These are phyloP conservation scores for Cancer borealis DNA, from an alignment of 2,888 invertebrate genomes.

Conservation along the genomic window DNA sequence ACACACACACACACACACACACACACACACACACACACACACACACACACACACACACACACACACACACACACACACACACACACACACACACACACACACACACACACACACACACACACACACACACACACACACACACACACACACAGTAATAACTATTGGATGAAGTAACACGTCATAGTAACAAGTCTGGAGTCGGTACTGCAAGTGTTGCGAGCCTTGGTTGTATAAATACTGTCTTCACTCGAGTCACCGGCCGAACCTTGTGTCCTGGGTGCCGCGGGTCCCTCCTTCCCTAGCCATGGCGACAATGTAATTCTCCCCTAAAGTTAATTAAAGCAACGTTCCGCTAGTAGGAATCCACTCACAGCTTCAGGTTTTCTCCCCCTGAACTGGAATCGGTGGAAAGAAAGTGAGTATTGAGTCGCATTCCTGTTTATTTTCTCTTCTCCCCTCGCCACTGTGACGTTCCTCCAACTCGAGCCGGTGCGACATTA, in stretches of 20 bases:
- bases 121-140: not conserved
- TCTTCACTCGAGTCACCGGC: not conserved
- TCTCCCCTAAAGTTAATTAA: not conserved
- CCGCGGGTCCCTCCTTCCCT: not conserved
- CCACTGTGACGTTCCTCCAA: not conserved
- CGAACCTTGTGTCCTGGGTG: not conserved
- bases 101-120: not conserved
- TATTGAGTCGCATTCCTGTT: slow-evolving; percentile 7
- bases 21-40: not conserved
- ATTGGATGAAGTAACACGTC: not conserved
- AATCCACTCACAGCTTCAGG: slow-evolving; percentile 11
- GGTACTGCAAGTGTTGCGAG: not conserved
- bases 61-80: not conserved
- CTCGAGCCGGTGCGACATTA: not conserved
- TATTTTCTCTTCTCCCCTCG: not conserved
- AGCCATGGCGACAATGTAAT: not conserved
- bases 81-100: slow-evolving; percentile 3
- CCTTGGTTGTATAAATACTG: not conserved
- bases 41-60: slow-evolving; percentile 1
- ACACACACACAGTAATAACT: not conserved
- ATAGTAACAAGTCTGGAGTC: not conserved
- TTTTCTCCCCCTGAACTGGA: slow-evolving; percentile 17
- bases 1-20: slow-evolving; percentile 1
- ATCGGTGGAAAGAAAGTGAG: slow-evolving; percentile 11
- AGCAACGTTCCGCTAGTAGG: not conserved